Conservation (phyloP, 2,113 vertebrate genomes). For the Pollachius pollachius region DNA sequence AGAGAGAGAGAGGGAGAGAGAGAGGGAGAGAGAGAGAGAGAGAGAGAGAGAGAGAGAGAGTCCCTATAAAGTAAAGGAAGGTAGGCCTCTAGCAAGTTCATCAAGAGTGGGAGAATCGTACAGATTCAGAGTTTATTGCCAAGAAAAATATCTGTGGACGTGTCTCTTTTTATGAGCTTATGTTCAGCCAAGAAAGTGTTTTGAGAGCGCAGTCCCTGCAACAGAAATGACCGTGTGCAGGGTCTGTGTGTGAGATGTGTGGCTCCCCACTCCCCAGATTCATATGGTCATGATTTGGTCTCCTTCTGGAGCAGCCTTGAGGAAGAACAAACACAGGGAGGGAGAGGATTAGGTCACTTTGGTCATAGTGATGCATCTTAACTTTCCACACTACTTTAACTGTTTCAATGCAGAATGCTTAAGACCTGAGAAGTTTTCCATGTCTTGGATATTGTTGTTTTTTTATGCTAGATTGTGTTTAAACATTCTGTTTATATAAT, state of each 20-base stretch:
- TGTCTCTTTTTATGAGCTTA: conserved; percentile 14
- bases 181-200: conserved; percentile 8
- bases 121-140: conserved; percentile 12
- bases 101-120: conserved; percentile 21
- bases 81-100: conserved; percentile 19
- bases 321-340: background rate
- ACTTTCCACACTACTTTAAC: background rate
- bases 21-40: background rate
- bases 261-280: background rate
- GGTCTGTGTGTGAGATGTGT: background rate
- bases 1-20: background rate
- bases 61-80: conserved; percentile 1
- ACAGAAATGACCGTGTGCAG: background rate
- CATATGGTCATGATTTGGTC: background rate
- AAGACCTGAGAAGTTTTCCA: background rate
- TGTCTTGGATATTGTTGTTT: too few relatives aligned
- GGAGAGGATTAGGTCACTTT: background rate
- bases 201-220: background rate
- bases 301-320: background rate
- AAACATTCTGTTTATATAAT: too few relatives aligned
- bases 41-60: background rate
- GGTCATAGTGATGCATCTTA: background rate
- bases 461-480: too few relatives aligned
- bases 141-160: conserved; percentile 20
- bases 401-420: background rate